A percentile compares a stretch with the other conserved stretches of the same genome.
These are phyloP conservation scores for Limosa lapponica DNA, from an alignment of 2,797 vertebrate genomes.

Conservation along the genomic window DNA sequence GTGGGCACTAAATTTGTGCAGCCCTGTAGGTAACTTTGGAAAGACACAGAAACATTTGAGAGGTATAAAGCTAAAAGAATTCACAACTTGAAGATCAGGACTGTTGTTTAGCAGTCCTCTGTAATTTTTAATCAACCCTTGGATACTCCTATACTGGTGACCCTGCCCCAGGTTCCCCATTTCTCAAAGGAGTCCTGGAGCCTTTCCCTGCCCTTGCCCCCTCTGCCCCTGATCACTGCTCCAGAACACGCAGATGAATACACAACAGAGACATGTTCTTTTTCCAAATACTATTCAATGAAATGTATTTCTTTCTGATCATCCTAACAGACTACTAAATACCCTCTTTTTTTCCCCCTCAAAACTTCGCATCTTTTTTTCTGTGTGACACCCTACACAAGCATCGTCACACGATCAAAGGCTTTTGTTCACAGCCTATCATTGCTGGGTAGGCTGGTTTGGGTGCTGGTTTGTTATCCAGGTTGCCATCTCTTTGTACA, in stretches of 20 bases:
- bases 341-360: background rate
- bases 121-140: background rate
- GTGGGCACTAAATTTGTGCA: background rate
- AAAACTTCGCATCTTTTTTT: background rate
- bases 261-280: background rate
- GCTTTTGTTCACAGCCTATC: background rate
- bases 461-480: background rate
- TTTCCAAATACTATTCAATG: background rate
- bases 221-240: background rate
- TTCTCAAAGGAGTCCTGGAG: background rate
- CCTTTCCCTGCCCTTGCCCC: background rate
- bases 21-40: background rate
- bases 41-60: background rate
- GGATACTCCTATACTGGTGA: background rate
- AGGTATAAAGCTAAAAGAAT: background rate
- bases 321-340: background rate
- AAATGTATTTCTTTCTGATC: background rate
- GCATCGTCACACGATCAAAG: rapidly evolving
- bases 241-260: background rate
- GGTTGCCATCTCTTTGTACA: background rate
- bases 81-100: background rate
- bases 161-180: background rate
- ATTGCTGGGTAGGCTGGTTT: background rate
- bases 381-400: background rate
- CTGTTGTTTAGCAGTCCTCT: background rate